phyloP scores from a whole-genome alignment of 2,797 vertebrate genomes.

The Anguilla megastoma region DNA sequence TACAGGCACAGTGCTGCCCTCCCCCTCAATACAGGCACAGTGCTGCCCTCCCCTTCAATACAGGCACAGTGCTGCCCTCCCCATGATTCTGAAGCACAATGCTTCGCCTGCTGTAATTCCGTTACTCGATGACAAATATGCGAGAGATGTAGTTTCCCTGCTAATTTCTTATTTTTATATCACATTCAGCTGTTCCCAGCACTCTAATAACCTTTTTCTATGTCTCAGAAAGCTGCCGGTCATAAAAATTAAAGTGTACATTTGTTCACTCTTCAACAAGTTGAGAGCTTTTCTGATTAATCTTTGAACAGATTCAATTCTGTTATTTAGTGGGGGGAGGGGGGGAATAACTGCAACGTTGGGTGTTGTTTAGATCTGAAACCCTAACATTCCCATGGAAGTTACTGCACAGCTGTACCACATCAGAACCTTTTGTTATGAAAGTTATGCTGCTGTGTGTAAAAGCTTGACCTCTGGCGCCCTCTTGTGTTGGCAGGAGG shows the following conservation, averaged over 20 bases:
- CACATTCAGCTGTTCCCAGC: background rate
- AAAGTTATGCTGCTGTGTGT: background rate
- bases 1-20: background rate
- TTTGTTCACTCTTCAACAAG: background rate
- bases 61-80: background rate
- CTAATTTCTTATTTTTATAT: background rate
- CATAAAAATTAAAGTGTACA: background rate
- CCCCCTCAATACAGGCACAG: background rate
- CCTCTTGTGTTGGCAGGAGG: constrained; percentile 76
- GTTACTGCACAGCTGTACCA: background rate
- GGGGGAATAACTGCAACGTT: background rate
- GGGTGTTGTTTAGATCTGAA: background rate
- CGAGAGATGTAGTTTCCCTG: background rate
- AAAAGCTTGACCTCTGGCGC: background rate
- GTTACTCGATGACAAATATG: background rate
- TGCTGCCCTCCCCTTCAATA: too few relatives aligned
- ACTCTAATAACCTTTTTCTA: background rate
- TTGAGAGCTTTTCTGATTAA: background rate
- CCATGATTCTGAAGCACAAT: background rate
- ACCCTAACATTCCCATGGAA: background rate
- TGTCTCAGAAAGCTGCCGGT: background rate
- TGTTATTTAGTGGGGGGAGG: too few relatives aligned
- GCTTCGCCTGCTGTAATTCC: background rate
- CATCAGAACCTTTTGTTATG: background rate
- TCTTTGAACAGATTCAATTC: background rate